Conservation (phyloP, 2,888 invertebrate species). For the Punctoribates punctum region DNA sequence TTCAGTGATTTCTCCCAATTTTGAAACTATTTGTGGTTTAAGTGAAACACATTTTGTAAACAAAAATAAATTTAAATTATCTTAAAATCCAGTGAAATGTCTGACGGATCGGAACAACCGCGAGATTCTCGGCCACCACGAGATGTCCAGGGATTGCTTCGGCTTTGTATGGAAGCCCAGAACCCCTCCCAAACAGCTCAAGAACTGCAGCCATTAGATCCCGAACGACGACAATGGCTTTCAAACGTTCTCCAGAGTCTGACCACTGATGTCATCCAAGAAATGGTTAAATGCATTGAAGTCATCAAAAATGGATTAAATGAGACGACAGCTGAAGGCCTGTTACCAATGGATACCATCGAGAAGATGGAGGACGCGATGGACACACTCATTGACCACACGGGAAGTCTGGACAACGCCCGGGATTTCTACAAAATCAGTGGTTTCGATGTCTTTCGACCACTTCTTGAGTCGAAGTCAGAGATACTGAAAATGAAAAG, state of each 20-base stretch:
- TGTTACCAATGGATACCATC: background rate
- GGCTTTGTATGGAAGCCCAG: background rate
- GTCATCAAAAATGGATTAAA: slow-evolving; percentile 55
- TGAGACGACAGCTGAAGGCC: background rate
- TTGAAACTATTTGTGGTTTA: background rate
- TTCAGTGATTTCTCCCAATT: background rate
- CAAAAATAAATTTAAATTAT: background rate
- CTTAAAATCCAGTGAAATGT: background rate
- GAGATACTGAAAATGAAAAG: slow-evolving; percentile 63
- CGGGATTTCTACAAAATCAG: slow-evolving; percentile 81
- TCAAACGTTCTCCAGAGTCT: slow-evolving; percentile 67
- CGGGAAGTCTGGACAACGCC: slow-evolving; percentile 73
- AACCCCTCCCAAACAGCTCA: background rate
- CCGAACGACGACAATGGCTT: slow-evolving; percentile 62
- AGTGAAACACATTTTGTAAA: background rate
- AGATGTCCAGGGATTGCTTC: slow-evolving; percentile 21
- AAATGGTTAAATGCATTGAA: slow-evolving; percentile 63
- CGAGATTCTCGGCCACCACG: background rate
- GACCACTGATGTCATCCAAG: slow-evolving; percentile 66
- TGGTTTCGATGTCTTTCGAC: slow-evolving; percentile 68
- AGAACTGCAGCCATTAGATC: background rate
- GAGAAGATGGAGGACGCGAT: slow-evolving; percentile 61
- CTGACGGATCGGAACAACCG: background rate
- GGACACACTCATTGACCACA: slow-evolving; percentile 64
- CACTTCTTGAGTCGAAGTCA: slow-evolving; percentile 64